Percentiles rank a stretch among this genome's conserved stretches.
phyloP scores from a whole-genome alignment of 2,113 vertebrate species.

The Chitala chitala region DNA sequence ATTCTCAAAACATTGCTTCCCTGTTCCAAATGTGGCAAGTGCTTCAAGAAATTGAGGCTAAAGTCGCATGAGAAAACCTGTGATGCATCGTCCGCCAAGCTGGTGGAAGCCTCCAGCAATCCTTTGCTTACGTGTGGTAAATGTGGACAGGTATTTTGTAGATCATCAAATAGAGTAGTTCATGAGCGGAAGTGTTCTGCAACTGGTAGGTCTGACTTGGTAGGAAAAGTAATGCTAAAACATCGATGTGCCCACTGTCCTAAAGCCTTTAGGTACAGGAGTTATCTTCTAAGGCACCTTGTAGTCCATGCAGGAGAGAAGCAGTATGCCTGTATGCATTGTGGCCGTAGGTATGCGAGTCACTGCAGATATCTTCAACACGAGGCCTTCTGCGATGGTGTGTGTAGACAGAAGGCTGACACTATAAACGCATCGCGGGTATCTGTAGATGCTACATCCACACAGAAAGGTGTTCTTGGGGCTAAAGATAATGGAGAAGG shows the following conservation, averaged over 20 bases:
- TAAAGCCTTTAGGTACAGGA: slow-evolving; percentile 48
- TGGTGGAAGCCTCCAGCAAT: background rate
- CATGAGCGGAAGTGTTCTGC: slow-evolving; percentile 26
- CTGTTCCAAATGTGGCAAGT: slow-evolving; percentile 55
- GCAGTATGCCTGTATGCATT: slow-evolving; percentile 49
- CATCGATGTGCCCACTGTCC: slow-evolving; percentile 56
- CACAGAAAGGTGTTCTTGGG: slow-evolving; percentile 15
- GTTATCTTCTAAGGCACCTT: slow-evolving; percentile 53
- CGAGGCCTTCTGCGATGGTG: slow-evolving; percentile 51
- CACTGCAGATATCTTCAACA: slow-evolving; percentile 45
- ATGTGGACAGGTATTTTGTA: slow-evolving; percentile 20
- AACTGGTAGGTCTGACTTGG: background rate
- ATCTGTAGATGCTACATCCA: background rate
- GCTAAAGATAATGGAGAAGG: slow-evolving; percentile 13
- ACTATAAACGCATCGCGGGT: slow-evolving; percentile 10
- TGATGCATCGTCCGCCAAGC: background rate
- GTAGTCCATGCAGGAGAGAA: slow-evolving; percentile 46
- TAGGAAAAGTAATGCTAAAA: slow-evolving; percentile 13
- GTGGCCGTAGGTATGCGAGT: slow-evolving; percentile 47
- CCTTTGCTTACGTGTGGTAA: slow-evolving; percentile 22
- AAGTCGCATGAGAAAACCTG: slow-evolving; percentile 42
- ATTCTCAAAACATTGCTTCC: slow-evolving; percentile 40
- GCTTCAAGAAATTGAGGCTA: slow-evolving; percentile 48
- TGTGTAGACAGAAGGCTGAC: slow-evolving; percentile 21
- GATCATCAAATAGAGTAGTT: slow-evolving; percentile 17